phyloP scores from a whole-genome alignment of 2,113 vertebrate species.

The Reinhardtius hippoglossoides region DNA sequence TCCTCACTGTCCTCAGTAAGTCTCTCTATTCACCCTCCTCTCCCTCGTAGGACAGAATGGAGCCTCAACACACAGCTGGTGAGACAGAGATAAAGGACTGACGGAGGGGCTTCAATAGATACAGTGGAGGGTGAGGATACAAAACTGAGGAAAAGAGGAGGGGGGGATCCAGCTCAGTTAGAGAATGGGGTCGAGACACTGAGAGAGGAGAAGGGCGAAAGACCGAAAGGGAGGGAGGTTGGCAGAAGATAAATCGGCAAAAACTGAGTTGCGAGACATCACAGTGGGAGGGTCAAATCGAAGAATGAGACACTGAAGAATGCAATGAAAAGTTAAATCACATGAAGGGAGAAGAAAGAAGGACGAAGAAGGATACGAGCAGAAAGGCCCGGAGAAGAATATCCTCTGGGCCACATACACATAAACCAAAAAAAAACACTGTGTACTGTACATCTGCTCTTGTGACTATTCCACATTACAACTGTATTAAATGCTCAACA shows the following conservation, averaged over 20 bases:
- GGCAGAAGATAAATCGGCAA: slow-evolving; percentile 19
- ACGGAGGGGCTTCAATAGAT: slow-evolving; percentile 42
- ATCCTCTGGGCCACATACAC: slow-evolving; percentile 11
- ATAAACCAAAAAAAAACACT: too few relatives aligned
- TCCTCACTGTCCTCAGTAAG: slow-evolving; percentile 44
- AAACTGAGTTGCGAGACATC: slow-evolving; percentile 25
- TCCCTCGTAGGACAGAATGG: slow-evolving; percentile 46
- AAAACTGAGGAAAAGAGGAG: too few relatives aligned
- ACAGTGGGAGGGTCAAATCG: slow-evolving; percentile 22
- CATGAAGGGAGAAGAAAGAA: neutral
- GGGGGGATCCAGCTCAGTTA: neutral
- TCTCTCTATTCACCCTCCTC: slow-evolving; percentile 45
- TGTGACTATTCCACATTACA: too few relatives aligned
- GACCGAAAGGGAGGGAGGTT: slow-evolving; percentile 11
- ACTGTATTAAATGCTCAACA: too few relatives aligned
- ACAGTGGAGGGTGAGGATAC: neutral
- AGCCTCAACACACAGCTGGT: slow-evolving; percentile 52
- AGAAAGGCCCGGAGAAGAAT: neutral
- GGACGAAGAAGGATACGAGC: neutral
- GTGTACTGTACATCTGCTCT: too few relatives aligned
- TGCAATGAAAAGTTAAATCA: slow-evolving; percentile 11
- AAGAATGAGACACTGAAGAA: slow-evolving; percentile 12
- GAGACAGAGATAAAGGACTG: slow-evolving; percentile 54
- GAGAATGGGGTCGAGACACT: slow-evolving; percentile 11
- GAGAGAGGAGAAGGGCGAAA: neutral